Evolutionary conservation across 2,797 vertebrate genomes (phyloP).

Genomic region (Enteromius argenteus): DNA sequence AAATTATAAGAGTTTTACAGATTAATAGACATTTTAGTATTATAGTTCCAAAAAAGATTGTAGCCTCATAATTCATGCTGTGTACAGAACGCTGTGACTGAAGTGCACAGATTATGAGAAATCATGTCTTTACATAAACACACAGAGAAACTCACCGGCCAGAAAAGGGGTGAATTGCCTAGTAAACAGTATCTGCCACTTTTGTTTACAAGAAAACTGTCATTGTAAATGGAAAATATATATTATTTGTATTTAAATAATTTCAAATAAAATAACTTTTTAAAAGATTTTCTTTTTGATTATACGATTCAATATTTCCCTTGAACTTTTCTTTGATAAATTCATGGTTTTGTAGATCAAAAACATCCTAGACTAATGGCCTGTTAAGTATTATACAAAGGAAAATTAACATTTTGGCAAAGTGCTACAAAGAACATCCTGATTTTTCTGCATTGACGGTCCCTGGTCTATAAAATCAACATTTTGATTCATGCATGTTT

Average conservation of each 20-base stretch:
- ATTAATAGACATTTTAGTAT: constrained; percentile 51
- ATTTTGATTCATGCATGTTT: background rate
- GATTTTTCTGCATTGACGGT: background rate
- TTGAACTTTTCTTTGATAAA: background rate
- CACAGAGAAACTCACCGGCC: constrained; percentile 43
- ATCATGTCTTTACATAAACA: constrained; percentile 23
- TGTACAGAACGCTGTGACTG: constrained; percentile 26
- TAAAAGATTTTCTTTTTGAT: constrained; percentile 67
- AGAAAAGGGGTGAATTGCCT: constrained; percentile 65
- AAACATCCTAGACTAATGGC: background rate
- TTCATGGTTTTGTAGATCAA: background rate
- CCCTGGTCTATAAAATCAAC: background rate
- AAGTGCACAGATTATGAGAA: constrained; percentile 30
- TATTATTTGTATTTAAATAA: constrained; percentile 94
- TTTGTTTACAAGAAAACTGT: constrained; percentile 91
- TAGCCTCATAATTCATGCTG: constrained; percentile 75
- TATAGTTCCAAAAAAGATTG: constrained; percentile 75
- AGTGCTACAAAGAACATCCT: background rate
- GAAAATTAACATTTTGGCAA: background rate
- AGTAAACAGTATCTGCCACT: constrained; percentile 81
- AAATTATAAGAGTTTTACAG: constrained; percentile 30
- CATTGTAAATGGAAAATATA: constrained; percentile 89
- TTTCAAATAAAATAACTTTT: constrained; percentile 94
- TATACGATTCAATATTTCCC: background rate
- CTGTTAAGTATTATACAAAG: background rate